Evolutionary conservation across 1,140 invertebrate genomes (phyloP).

Genomic region (Tetragonula clypearis): DNA sequence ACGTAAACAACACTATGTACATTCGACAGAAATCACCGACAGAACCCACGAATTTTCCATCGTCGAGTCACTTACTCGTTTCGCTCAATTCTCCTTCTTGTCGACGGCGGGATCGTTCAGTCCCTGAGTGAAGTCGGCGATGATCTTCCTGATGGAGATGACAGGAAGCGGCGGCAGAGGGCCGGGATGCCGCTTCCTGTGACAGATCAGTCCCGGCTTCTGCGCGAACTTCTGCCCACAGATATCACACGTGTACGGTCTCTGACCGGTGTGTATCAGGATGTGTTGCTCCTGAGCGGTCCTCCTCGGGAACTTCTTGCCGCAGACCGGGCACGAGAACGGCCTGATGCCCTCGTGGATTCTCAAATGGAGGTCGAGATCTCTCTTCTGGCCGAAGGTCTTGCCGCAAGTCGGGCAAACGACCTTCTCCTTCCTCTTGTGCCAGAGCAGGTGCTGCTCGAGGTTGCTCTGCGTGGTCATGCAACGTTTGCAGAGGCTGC

Average conservation of each 20-base stretch:
- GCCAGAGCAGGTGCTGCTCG: conserved; percentile 83
- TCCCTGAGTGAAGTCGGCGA: conserved; percentile 58
- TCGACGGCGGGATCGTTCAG: conserved; percentile 5
- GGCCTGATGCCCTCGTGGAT: conserved; percentile 87
- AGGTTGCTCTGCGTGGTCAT: conserved; percentile 81
- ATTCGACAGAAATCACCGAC: background rate
- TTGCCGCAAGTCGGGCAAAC: conserved; percentile 80
- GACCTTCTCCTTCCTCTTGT: conserved; percentile 81
- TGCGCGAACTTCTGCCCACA: conserved; percentile 89
- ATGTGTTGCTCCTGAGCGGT: conserved; percentile 87
- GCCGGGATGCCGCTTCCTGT: conserved; percentile 83
- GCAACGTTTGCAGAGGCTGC: conserved; percentile 75
- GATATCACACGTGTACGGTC: conserved; percentile 90
- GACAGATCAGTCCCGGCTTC: conserved; percentile 83
- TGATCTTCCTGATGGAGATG: conserved; percentile 67
- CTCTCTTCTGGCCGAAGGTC: conserved; percentile 80
- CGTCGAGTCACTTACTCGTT: background rate
- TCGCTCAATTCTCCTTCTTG: background rate
- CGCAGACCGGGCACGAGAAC: conserved; percentile 88
- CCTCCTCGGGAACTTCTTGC: conserved; percentile 86
- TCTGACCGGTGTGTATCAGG: conserved; percentile 89
- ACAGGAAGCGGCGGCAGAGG: conserved; percentile 68
- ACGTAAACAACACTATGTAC: background rate
- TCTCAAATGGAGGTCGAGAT: conserved; percentile 87
- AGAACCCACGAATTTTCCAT: background rate